Percentiles rank a stretch among this genome's conserved stretches.
phyloP scores from a whole-genome alignment of 1,140 invertebrate genomes.

The Goniozus legneri region DNA sequence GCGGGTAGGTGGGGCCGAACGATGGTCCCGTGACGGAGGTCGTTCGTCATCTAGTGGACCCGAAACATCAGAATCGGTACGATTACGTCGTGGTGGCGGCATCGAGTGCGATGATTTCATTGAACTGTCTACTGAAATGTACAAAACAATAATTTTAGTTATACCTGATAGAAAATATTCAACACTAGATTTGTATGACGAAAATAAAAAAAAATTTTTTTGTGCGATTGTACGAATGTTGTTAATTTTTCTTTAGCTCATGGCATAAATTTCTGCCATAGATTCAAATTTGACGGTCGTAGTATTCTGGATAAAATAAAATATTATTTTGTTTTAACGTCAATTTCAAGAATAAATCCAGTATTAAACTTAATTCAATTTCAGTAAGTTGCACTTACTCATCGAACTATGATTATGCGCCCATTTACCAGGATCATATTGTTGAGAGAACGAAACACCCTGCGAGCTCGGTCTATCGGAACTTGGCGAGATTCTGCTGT shows the following conservation, averaged over 20 bases:
- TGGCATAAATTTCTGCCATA: too few relatives aligned
- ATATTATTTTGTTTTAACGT: too few relatives aligned
- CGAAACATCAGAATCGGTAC: conserved; percentile 43
- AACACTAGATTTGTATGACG: too few relatives aligned
- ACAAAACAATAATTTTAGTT: conserved; percentile 4
- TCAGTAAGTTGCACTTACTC: conserved; percentile 45
- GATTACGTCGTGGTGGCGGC: conserved; percentile 36
- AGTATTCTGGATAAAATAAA: too few relatives aligned
- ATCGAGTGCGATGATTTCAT: conserved; percentile 37
- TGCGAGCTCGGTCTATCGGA: conserved; percentile 37
- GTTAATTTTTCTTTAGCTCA: too few relatives aligned
- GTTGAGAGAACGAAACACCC: conserved; percentile 48
- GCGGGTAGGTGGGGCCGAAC: conserved; percentile 15
- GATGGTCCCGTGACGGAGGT: conserved; percentile 40
- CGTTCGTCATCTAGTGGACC: conserved; percentile 44
- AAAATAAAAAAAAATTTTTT: conserved; percentile 12
- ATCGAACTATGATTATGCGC: conserved; percentile 39
- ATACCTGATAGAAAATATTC: conserved; percentile 7
- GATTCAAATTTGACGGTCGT: too few relatives aligned
- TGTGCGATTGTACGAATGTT: too few relatives aligned
- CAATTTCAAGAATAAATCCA: too few relatives aligned
- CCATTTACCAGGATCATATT: conserved; percentile 53
- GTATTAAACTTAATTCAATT: too few relatives aligned
- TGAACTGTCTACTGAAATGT: conserved; percentile 25
- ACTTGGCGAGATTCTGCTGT: conserved; percentile 44